Percentiles rank a stretch among this genome's conserved stretches.
Evolutionary conservation across 2,797 vertebrate species (phyloP).

Genomic region (Melanotaenia trifasciata): DNA sequence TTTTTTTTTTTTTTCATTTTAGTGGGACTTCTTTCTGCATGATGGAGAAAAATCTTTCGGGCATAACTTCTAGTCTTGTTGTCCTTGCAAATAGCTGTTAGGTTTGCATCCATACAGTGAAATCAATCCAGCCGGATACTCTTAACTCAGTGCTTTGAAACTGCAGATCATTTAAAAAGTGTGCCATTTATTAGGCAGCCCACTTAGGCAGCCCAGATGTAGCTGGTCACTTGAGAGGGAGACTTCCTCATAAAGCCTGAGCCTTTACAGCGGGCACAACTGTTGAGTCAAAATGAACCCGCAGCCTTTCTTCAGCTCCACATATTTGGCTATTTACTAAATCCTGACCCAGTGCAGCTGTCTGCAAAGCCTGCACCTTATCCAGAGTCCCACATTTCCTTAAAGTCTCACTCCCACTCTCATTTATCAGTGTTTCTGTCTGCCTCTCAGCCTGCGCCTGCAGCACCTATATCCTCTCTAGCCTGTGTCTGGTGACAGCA

Average conservation of each 20-base stretch:
- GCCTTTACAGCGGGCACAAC: conserved; percentile 58
- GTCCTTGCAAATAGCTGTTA: conserved; percentile 28
- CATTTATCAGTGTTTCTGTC: conserved; percentile 58
- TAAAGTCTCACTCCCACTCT: conserved; percentile 42
- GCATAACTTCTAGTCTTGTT: conserved; percentile 12
- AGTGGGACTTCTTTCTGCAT: conserved; percentile 30
- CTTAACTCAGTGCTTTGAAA: conserved; percentile 70
- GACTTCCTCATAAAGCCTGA: conserved; percentile 73
- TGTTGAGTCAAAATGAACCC: conserved; percentile 53
- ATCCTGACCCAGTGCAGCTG: conserved; percentile 61
- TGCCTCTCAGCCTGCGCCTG: conserved; percentile 53
- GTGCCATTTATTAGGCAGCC: conserved; percentile 75
- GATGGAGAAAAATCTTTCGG: conserved; percentile 44
- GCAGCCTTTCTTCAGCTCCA: conserved; percentile 34
- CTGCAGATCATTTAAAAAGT: conserved; percentile 65
- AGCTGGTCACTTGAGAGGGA: conserved; percentile 76
- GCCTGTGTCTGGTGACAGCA: conserved; percentile 74
- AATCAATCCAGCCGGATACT: conserved; percentile 66
- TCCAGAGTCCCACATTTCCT: conserved; percentile 52
- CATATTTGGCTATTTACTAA: conserved; percentile 59
- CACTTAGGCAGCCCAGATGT: conserved; percentile 76
- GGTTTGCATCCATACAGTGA: conserved; percentile 57
- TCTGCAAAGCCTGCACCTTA: conserved; percentile 53
- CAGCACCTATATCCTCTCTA: conserved; percentile 69
- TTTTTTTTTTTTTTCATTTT: conserved; percentile 22